Percentiles rank a stretch among this genome's conserved stretches.
Conservation (phyloP, 2,113 vertebrate species). For the Excalfactoria chinensis region DNA sequence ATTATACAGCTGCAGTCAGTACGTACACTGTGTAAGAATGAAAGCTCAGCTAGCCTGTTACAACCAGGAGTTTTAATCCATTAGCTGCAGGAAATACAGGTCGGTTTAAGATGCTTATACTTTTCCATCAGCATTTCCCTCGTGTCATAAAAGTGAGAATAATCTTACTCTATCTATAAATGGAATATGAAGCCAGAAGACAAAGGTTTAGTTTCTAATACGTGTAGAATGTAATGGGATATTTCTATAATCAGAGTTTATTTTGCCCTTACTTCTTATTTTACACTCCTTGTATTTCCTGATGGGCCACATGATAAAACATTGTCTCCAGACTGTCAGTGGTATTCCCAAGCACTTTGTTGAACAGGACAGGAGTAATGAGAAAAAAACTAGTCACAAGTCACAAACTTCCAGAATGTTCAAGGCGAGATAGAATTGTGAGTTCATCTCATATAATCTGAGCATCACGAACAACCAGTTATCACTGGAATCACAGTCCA, state of each 20-base stretch:
- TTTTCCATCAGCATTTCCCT: neutral
- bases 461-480: slow-evolving; percentile 34
- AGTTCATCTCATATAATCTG: slow-evolving; percentile 27
- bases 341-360: neutral
- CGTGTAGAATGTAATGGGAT: neutral
- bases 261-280: neutral
- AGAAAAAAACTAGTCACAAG: neutral
- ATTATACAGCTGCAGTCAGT: slow-evolving; percentile 2
- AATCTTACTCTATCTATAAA: neutral
- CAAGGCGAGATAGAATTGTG: slow-evolving; percentile 15
- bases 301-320: neutral
- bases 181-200: neutral
- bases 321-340: neutral
- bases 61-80: neutral
- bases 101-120: neutral
- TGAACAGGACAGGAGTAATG: neutral
- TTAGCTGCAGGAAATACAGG: neutral
- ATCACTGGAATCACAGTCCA: neutral
- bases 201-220: neutral
- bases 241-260: neutral
- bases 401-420: neutral
- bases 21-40: neutral
- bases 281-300: neutral
- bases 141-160: neutral
- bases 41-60: neutral